Evolutionary conservation across 2,888 invertebrate species (phyloP), one percentile per base, ranked within the genome.

Genomic region (Halictus quadricinctus): DNA sequence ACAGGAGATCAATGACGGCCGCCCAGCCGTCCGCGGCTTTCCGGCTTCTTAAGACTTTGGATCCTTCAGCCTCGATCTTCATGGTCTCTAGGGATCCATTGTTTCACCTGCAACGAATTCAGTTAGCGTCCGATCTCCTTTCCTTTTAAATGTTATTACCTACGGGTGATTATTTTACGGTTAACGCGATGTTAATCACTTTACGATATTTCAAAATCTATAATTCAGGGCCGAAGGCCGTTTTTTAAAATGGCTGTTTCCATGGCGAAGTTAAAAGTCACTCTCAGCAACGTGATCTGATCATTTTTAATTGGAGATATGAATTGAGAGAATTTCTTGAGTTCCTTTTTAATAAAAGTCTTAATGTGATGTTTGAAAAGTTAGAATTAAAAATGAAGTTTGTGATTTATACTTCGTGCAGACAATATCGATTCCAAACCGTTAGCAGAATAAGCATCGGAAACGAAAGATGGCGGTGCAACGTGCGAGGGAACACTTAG

Each of bases 1-100:
- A 92, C 90, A 88, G 90, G 90, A 91, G 92, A 93, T 93, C 92
- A 91, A 92, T 91, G 92, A 91, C 90, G 88, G 79, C 76, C 89
- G 87, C 87, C 87, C 87, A 87, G 66, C 18, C 87, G 86, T 83
- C 85, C 85, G 72, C 81, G 84, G 79, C 88, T 90, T 89, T 87
- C 84, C 90, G 85, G 85, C 90, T 90, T 86, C 90, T 87, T 85
- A 86, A 80, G 83, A 29, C 78, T 64, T 48, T 25, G 15, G 77
- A 73, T 69, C 46, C 25, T 43, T n/a, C 48, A 10, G 50, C 43
- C 72, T 18, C 18, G 64, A 58, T 72, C 54, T 73, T 43, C 25
- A 13, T 50, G 15, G 29, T 43, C 41, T 36, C 36, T n/a, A 29
- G n/a, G 21, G 64, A 58, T 43, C 25, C 64, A 29, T 29, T 69